phyloP scores from a whole-genome alignment of 2,888 invertebrate species.

The Ametastegia equiseti region DNA sequence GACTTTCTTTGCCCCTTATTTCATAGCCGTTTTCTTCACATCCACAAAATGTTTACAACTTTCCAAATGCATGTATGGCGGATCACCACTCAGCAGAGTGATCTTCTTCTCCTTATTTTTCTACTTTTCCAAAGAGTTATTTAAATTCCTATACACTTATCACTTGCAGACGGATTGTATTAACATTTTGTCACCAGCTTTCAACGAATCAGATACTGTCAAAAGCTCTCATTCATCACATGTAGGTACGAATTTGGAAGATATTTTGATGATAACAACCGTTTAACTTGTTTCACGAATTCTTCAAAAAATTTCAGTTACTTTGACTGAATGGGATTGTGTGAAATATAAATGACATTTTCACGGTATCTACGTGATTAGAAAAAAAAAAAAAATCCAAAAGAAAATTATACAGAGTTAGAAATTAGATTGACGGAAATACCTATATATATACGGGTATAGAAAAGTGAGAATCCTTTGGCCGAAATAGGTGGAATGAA shows the following conservation, averaged over 20 bases:
- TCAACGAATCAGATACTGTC: not conserved
- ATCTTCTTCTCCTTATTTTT: not conserved
- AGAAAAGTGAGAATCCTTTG: not conserved
- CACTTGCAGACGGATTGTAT: not conserved
- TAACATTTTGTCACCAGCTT: constrained; percentile 1
- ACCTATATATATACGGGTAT: too few relatives aligned
- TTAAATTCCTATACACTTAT: not conserved
- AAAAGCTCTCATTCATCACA: not conserved
- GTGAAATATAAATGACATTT: too few relatives aligned
- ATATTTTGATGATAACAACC: too few relatives aligned
- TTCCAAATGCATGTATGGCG: not conserved
- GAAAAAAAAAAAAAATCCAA: too few relatives aligned
- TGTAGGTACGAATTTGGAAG: not conserved
- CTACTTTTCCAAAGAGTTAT: not conserved
- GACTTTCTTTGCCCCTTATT: too few relatives aligned
- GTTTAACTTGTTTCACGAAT: too few relatives aligned
- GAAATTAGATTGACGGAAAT: too few relatives aligned
- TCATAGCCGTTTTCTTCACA: not conserved
- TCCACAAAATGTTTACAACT: not conserved
- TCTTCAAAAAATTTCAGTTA: too few relatives aligned
- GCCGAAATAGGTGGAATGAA: not conserved
- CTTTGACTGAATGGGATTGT: too few relatives aligned
- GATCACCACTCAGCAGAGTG: not conserved
- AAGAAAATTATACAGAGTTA: not conserved
- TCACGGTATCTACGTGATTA: too few relatives aligned